Conservation (phyloP, 2,888 invertebrate genomes). For the Lasius platythorax region DNA sequence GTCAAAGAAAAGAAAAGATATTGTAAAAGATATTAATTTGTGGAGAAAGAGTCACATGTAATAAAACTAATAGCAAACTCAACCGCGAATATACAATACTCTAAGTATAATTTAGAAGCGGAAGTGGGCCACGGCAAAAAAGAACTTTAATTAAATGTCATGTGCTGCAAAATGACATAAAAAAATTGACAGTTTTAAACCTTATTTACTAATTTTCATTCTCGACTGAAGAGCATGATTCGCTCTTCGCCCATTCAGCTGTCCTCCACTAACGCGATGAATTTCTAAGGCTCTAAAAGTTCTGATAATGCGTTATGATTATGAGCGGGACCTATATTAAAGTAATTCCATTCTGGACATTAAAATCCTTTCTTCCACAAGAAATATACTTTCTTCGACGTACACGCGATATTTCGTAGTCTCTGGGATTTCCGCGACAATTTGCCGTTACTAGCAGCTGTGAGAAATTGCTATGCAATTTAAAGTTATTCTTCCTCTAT, state of each 20-base stretch:
- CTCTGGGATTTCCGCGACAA: neutral
- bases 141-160: slow-evolving; percentile 1
- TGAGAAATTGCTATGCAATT: slow-evolving; percentile 8
- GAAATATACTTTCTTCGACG: neutral
- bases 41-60: neutral
- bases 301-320: neutral
- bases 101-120: neutral
- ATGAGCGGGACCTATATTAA: slow-evolving; percentile 30
- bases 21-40: neutral
- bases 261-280: slow-evolving; percentile 8
- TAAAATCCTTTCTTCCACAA: neutral
- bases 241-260: slow-evolving; percentile 25
- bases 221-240: neutral
- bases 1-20: neutral
- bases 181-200: slow-evolving; percentile 40
- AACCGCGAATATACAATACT: neutral
- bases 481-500: slow-evolving; percentile 18
- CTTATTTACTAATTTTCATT: slow-evolving; percentile 23
- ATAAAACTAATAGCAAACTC: neutral
- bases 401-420: neutral
- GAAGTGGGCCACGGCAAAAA: slow-evolving; percentile 7
- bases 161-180: slow-evolving; percentile 5
- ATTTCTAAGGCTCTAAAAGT: slow-evolving; percentile 34
- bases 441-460: slow-evolving; percentile 2
- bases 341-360: slow-evolving; percentile 23